Evolutionary conservation across 1,140 invertebrate species (phyloP), one percentile per base, ranked within the genome.

Genomic region (Euura saliciscinereae): DNA sequence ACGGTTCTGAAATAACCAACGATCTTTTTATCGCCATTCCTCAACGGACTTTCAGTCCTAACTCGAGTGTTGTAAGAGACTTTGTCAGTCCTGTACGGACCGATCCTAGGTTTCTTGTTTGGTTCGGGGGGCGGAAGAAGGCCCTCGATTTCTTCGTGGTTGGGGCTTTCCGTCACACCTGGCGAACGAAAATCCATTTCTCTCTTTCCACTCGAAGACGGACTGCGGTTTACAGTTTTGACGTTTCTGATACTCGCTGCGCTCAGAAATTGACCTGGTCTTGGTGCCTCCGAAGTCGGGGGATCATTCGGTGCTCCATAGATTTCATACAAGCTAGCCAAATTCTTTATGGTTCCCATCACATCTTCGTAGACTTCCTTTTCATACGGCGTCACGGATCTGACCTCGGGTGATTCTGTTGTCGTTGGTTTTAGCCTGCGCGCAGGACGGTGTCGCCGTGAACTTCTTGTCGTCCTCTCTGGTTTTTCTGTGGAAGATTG

Each of bases 321-420:
- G 10, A 46, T 70, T 75, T 75, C 45, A 43, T 75, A 69, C n/a
- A 75, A 43, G 45, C 45, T 66, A 10, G 71, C 73, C 43, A 73
- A 45, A 73, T 83, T 82, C 70, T 81, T 80, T 5, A 87, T 87
- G 2, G 78, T 86, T 2, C 82, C 85, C 85, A 87, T 87, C 0
- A 87, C 85, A 68, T 87, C 85, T 44, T 87, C 82, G 70, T 87
- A 87, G 5, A 87, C 84, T 43, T 85, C 79, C 28, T 64, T 76
- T 10, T 85, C 77, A 70, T 84, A 85, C 3, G 79, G 76, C 0
- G 68, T 66, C 2, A 51, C 69, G 51, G 51, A 59, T 28, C 69
- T 70, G 0, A 59, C 13, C 45, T 68, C 67, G 3, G 66, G 64
- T 8, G 68, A 13, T 0, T 72, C 44, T 4, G 75, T 76, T 0